Percentiles rank a stretch among this genome's conserved stretches.
Evolutionary conservation across 2,888 invertebrate species (phyloP).

Genomic region (Drosophila nigricruria): DNA sequence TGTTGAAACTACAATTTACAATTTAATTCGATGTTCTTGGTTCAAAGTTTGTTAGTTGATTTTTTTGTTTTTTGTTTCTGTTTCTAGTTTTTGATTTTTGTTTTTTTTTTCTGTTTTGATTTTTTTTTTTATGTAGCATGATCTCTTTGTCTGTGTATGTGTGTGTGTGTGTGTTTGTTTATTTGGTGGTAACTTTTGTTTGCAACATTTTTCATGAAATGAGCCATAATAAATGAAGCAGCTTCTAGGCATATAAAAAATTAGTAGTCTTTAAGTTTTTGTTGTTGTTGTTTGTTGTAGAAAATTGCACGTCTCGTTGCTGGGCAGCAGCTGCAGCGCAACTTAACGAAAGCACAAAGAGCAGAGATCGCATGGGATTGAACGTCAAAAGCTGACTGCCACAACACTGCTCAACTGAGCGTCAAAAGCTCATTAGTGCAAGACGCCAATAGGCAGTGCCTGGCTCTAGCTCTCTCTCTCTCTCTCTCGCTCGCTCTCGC

Average conservation of each 20-base stretch:
- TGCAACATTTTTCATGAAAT: conserved; percentile 42
- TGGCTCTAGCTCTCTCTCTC: background rate
- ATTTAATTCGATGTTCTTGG: conserved; percentile 84
- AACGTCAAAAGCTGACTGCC: background rate
- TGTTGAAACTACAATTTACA: conserved; percentile 78
- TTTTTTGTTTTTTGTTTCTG: conserved; percentile 34
- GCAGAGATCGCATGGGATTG: too few species aligned
- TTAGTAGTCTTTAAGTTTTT: conserved; percentile 41
- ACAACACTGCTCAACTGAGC: background rate
- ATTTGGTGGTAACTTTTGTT: conserved; percentile 42
- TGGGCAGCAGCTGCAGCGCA: background rate
- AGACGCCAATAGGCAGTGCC: background rate
- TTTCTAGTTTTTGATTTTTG: conserved; percentile 22
- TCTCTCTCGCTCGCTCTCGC: background rate
- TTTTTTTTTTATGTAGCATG: conserved; percentile 18
- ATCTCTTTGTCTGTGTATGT: background rate
- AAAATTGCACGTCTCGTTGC: conserved; percentile 59
- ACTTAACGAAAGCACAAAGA: background rate
- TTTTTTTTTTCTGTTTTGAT: conserved; percentile 12
- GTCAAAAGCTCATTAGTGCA: background rate
- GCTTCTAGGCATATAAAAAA: conserved; percentile 39
- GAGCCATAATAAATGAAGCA: conserved; percentile 43
- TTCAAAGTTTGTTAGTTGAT: conserved; percentile 71
- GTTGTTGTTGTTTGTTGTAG: conserved; percentile 35
- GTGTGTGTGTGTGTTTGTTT: conserved; percentile 26